These are phyloP conservation scores for Listronotus oregonensis DNA, from an alignment of 1,140 invertebrate species.

Conservation along the genomic window DNA sequence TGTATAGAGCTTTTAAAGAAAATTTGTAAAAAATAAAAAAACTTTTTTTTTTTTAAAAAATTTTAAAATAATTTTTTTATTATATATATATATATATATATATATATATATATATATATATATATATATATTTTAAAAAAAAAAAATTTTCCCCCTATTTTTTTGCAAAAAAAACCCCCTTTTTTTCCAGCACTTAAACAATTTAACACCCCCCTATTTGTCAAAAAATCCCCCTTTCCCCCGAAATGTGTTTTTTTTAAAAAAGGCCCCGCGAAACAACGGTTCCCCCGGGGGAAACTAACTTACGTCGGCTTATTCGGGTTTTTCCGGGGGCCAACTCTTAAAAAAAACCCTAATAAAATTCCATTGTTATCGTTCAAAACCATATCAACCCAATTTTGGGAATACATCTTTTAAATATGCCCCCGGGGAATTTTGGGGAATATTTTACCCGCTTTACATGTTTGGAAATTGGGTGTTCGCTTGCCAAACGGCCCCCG, in stretches of 20 bases:
- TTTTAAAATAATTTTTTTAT: no score
- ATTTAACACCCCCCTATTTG: conserved; percentile 10
- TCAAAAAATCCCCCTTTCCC: conserved; percentile 10
- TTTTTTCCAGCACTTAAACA: neutral
- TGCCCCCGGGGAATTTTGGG: conserved; percentile 14
- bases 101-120: no score
- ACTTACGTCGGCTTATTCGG: neutral
- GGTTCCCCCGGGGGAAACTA: neutral
- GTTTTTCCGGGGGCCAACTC: no score
- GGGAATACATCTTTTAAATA: conserved; percentile 34
- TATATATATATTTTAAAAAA: no score
- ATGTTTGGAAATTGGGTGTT: conserved; percentile 30
- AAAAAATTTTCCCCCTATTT: no score
- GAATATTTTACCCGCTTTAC: conserved; percentile 30
- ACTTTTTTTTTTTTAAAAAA: no score
- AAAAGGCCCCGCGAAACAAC: conserved; percentile 3
- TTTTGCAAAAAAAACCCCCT: neutral
- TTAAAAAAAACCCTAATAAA: conserved; percentile 2
- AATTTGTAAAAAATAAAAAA: no score
- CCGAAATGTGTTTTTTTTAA: conserved; percentile 8
- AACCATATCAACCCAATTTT: conserved; percentile 34
- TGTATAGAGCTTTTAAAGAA: no score
- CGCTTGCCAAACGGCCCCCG: conserved; percentile 29
- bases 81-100: no score
- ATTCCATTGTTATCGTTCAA: conserved; percentile 14